Base-by-base conservation (phyloP, 2,113 vertebrate species). In the Cyprinus carpio region DNA sequence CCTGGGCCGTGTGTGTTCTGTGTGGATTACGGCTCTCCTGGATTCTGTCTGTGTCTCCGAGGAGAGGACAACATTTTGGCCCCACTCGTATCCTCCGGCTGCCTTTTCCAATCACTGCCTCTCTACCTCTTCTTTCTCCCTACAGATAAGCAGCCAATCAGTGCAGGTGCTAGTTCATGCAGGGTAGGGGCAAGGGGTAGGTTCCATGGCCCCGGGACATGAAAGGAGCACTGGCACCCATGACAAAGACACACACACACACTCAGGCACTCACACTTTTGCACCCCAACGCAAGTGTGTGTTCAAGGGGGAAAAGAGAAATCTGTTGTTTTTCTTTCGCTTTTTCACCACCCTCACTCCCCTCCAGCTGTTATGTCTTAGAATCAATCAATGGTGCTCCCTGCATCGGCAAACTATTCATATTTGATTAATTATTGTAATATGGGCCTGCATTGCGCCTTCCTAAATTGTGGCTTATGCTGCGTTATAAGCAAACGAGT, bases 131-230 rank as follows among this genome's bases (percentile, higher is more conserved):
- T 86, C 71, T 75, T 60, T 43, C 78, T 89, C 87, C 87, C 85
- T 84, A 83, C 78, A 90, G 91, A 91, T 92, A 92, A 91, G 89
- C 87, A 91, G 90, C 89, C 87, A 90, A 89, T 90, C 89, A 91
- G 83, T 60, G 78, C 80, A 77, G 84, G 79, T 86, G 85, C 87
- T 87, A 49, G 83, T 88, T 88, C 85, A 84, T 82, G 77, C 83
- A 78, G 78, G 69, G 80, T 81, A 84, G 62, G 78, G 67, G 82
- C 74, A 81, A 51, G 49, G 71, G 79, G 84, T 25, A 27, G 78
- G 78, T 69, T 85, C 27, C 60, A 83, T 78, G 40, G 86, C 87
- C 87, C 71, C 46, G 43, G 87, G 87, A 65, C 82, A 86, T 72
- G 78, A 89, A 84, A 79, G 82, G 84, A 72, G 83, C 84, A 81